Base-by-base conservation (phyloP, 2,888 invertebrate species). In the Ectemnius continuus region DNA sequence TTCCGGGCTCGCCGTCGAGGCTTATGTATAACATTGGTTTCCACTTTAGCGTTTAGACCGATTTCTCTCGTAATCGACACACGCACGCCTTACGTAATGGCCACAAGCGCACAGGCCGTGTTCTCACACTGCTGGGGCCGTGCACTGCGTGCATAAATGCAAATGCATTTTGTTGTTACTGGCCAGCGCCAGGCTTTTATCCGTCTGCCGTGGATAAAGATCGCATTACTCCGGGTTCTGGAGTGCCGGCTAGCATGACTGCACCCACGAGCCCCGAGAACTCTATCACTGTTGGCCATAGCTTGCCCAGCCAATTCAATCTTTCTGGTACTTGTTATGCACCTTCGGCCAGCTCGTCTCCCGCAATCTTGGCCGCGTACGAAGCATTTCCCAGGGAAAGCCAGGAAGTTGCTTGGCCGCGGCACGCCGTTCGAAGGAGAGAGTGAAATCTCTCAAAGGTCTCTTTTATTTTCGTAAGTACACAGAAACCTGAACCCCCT, bases 41-140 rank as follows among this genome's bases (percentile, higher is more conserved):
- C 82, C 80, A 80, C 76, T 83, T 78, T 78, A 78, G 69, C 80
- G 76, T 83, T 83, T 75, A 75, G 73, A 70, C 59, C 78, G 82
- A 82, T 83, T 82, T 82, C 82, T 76, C 82, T 75, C 65, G 76
- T 63, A 70, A 75, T 71, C 75, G 61, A 66, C 76, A 72, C 67
- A 68, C 61, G 65, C 45, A 47, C 48, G 45, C 11, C 52, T 81
- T 81, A 81, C 70, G 65, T 82, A 81, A 81, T 67, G 61, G 23
- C 18, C 8, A 6, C 52, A 56, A 48, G 71, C 62, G 61, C 67
- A 62, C 36, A 36, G 36, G 36, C 36, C 36, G 36, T 36, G 36
- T 36, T 36, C 36, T 36, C 36, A 36, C 36, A 36, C 8, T 11
- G 36, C 36, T 36, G 36, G 6, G 6, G 4, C 36, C 36, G 36